A percentile compares a stretch with the other conserved stretches of the same genome.
phyloP scores from a whole-genome alignment of 2,797 vertebrate species.

The Triplophysa yarkandensis region DNA sequence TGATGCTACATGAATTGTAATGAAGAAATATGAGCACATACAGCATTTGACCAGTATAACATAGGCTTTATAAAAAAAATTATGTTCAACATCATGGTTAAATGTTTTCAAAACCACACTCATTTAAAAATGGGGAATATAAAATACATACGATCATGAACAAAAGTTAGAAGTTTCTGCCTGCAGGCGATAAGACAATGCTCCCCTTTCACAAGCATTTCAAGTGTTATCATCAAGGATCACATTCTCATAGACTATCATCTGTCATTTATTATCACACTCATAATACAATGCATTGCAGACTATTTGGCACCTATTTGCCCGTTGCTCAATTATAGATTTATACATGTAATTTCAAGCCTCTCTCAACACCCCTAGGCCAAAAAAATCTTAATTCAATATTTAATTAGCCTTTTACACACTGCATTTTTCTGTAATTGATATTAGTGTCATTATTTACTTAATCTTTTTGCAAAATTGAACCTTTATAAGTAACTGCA shows the following conservation, averaged over 20 bases:
- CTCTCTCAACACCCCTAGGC: neutral
- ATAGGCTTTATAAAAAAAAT: too few relatives aligned
- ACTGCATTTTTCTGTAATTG: too few relatives aligned
- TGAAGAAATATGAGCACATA: neutral
- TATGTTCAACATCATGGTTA: too few relatives aligned
- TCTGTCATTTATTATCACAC: neutral
- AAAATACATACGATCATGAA: constrained; percentile 15
- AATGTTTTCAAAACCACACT: neutral
- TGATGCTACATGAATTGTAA: neutral
- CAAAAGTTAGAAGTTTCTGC: neutral
- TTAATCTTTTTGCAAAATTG: too few relatives aligned
- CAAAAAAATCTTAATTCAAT: neutral
- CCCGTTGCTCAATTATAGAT: neutral
- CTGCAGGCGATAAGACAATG: neutral
- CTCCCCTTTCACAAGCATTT: neutral
- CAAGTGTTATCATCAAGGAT: neutral
- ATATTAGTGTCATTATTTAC: too few relatives aligned
- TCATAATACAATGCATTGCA: neutral
- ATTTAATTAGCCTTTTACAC: too few relatives aligned
- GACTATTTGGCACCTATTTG: neutral
- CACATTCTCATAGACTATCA: neutral
- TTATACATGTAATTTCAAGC: neutral
- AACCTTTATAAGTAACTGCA: too few relatives aligned
- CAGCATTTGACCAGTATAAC: neutral
- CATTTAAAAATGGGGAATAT: neutral